Conservation (phyloP, 2,888 invertebrate genomes). For the Charanyca ferruginea region DNA sequence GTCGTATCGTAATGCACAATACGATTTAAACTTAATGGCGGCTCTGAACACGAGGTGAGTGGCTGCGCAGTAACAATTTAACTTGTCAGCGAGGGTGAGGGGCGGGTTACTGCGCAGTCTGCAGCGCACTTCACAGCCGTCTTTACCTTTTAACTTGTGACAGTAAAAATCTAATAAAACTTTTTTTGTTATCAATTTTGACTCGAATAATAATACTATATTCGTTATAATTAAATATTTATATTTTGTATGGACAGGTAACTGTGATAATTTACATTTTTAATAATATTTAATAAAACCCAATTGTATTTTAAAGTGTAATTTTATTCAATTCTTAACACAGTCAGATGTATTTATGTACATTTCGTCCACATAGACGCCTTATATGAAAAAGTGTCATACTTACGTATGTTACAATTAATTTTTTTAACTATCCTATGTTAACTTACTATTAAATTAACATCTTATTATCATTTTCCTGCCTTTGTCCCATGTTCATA, state of each 20-base stretch:
- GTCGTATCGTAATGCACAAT: too few relatives aligned
- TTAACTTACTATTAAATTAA: not conserved
- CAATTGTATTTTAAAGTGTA: not conserved
- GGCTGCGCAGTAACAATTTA: too few relatives aligned
- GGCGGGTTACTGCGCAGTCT: too few relatives aligned
- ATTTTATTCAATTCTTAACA: constrained; percentile 32
- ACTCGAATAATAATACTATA: constrained; percentile 24
- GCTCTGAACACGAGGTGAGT: too few relatives aligned
- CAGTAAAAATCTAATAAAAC: not conserved
- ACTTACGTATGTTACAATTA: not conserved
- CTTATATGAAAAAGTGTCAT: constrained; percentile 8
- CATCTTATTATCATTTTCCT: too few relatives aligned
- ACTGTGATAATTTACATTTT: constrained; percentile 43
- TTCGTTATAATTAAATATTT: not conserved
- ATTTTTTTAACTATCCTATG: not conserved
- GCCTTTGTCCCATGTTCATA: too few relatives aligned
- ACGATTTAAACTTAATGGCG: too few relatives aligned
- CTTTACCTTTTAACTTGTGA: too few relatives aligned
- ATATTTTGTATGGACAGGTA: constrained; percentile 3
- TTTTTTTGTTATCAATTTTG: constrained; percentile 1
- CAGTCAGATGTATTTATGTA: constrained; percentile 26
- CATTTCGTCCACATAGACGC: not conserved
- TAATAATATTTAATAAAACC: constrained; percentile 39
- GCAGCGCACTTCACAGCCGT: too few relatives aligned
- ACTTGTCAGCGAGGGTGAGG: too few relatives aligned